Evolutionary conservation across 2,888 invertebrate genomes (phyloP), one percentile per base, ranked within the genome.

Genomic region (Euplagia quadripunctaria): DNA sequence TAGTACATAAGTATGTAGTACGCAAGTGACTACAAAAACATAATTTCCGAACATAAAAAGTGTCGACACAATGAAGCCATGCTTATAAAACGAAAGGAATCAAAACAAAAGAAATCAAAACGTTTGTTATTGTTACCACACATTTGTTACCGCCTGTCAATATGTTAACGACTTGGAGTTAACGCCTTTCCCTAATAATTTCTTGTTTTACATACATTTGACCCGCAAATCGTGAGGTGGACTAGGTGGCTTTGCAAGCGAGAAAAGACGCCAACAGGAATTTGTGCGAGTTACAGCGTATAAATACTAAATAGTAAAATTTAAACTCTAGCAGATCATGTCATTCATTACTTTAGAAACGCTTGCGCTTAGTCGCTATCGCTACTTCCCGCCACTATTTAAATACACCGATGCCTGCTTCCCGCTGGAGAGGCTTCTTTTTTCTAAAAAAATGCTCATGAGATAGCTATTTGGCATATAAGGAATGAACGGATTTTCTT

Each of bases 91-190:
- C 80, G 74, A 69, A 76, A 78, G 76, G 74, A 79, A 82, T 84
- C 82, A 78, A 81, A 84, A 84, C 81, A 81, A 79, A 84, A 85
- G 84, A 81, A 83, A 87, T 78, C 80, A 79, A 86, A 84, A 83
- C 79, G 81, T 73, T 79, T 86, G 86, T 88, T 89, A 89, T 90
- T 88, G 89, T 89, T 88, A 86, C 85, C 85, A 85, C 87, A 86
- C 67, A 72, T 75, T 72, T 75, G 69, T 72, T 74, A 68, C 71
- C 83, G 85, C 87, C 88, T 89, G 91, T 92, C 92, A 89, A 89
- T 87, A 89, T 82, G 83, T 85, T 81, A 83, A 85, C 83, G 85
- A 83, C 85, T 77, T 74, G 51, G 73, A 83, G 77, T 84, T 85
- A 83, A 82, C 82, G 77, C 85, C 79, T 86, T 86, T 82, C 76